Base-by-base conservation (phyloP, 1,140 invertebrate species). In the Agraylea sexmaculata region DNA sequence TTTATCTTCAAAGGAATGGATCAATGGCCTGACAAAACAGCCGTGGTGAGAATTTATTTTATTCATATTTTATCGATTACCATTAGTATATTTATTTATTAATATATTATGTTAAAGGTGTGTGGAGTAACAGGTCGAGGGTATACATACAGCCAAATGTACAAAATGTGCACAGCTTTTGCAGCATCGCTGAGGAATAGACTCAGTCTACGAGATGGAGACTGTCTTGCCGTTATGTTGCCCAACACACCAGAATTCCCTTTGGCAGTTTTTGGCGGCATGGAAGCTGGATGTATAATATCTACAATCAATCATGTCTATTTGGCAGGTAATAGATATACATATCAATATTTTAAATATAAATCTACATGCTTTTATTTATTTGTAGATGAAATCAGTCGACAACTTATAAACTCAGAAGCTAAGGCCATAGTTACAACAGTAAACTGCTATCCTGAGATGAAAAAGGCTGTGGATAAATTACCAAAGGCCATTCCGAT, bases 261-360 rank as follows among this genome's bases (percentile, higher is more conserved):
- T 1, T 70, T 84, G 4, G 68, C 74, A 2, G 53, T 75, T 11
- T 53, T 85, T 21, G 87, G 82, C 2, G 69, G 70, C 32, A 53
- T 81, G 2, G 70, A 77, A 47, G 75, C 79, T 15, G 86, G 84
- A 0, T 64, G 80, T 0, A 52, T 77, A 6, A 70, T 82, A 4
- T 86, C 84, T 6, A 78, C 84, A 1, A 65, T 85, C 1, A 92
- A 90, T 66, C 83, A 85, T 1, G 55, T 77, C 23, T 92, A 88
- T 52, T 90, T 82, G 4, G 46, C 74, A 52, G 76, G 87, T 90
- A 54, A 36, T 33, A 46, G 49, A 46, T 15, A 46, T 48, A 33
- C 16, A 22, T 45, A 5, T 18, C n/a, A n/a, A 7, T 39, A 41
- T 35, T 17, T 22, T 31, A 28, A 4, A 17, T 35, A 4, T 19